Base-by-base conservation (phyloP, 1,140 invertebrate species). In the Drosophila repleta region DNA sequence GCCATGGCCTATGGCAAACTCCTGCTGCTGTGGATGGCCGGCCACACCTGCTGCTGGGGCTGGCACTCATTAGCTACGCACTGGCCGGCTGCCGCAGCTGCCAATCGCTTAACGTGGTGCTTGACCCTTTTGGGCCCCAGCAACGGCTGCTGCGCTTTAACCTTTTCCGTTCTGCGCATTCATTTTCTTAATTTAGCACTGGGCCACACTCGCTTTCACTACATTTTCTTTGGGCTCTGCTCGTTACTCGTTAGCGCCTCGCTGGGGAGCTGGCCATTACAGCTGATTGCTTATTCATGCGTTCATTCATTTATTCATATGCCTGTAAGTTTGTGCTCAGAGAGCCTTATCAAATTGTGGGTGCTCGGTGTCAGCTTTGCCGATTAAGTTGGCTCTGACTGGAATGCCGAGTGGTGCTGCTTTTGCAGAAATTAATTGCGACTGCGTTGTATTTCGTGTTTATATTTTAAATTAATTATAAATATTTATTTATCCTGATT, bases 401-500 rank as follows among this genome's bases (percentile, higher is more conserved):
- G 26, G 20, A 35, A 15, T 20, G 45, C 8, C 15, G 17, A n/a
- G n/a, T 24, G 13, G 13, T 21, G 39, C 15, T 49, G 55, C 61
- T 87, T 1, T 35, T 60, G 55, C 60, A 61, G 7, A 83, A 89
- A 89, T 89, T 88, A 88, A 88, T 88, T 88, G 83, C 76, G 65
- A 52, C 75, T 48, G 53, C 64, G 57, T 66, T 72, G 65, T 48
- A 67, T 65, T 61, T 68, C 66, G 68, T 88, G 83, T 88, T 88
- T 83, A 88, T 88, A 88, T 83, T 88, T 88, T 88, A 88, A 88
- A 88, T 88, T 88, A 88, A 88, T 88, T 88, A 88, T 88, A 88
- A 88, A 88, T 88, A 88, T 88, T 88, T 88, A 88, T 88, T 88
- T 88, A 89, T 88, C 72, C 69, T 88, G 83, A 88, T 88, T 88